Conservation (phyloP, 2,888 invertebrate species). For the Nebria brevicollis region DNA sequence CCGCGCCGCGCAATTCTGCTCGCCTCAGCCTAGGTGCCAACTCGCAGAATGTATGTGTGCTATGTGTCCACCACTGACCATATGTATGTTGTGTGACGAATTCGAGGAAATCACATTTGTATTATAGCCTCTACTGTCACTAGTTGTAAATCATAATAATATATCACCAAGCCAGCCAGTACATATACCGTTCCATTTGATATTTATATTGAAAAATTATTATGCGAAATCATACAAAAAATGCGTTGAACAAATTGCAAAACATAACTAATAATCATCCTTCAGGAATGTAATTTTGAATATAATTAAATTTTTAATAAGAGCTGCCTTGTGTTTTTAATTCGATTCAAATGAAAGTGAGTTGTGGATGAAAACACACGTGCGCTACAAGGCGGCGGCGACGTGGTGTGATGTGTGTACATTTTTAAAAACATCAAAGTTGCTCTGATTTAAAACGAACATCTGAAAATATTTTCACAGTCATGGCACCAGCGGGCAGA, state of each 20-base stretch:
- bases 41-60: not conserved
- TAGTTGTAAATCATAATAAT: no score
- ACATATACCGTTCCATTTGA: no score
- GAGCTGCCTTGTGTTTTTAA: not conserved
- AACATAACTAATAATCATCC: no score
- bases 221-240: no score
- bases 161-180: no score
- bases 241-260: no score
- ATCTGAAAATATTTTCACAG: slow-evolving; percentile 28
- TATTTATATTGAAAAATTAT: no score
- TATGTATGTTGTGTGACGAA: not conserved
- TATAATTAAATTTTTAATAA: no score
- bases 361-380: not conserved
- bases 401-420: not conserved
- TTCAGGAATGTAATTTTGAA: no score
- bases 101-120: not conserved
- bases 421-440: slow-evolving; percentile 30
- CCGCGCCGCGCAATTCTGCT: no score
- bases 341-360: not conserved
- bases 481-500: not conserved
- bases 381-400: not conserved
- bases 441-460: slow-evolving; percentile 33
- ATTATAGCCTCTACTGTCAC: not conserved
- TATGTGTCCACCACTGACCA: not conserved
- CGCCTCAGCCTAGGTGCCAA: not conserved